phyloP scores from a whole-genome alignment of 2,797 vertebrate species.

The Epinephelus malabaricus region DNA sequence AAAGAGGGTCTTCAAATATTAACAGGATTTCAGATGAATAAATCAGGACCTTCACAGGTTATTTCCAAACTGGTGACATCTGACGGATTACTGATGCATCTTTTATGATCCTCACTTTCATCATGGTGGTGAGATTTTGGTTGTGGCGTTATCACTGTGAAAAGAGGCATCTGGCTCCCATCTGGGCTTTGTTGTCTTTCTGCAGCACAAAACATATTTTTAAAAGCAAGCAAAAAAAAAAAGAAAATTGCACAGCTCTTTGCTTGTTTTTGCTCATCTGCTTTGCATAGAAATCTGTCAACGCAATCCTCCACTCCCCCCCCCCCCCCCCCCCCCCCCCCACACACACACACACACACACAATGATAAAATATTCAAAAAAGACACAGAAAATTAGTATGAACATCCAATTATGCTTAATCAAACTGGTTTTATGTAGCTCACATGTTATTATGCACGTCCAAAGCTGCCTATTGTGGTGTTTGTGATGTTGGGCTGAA shows the following conservation, averaged over 20 bases:
- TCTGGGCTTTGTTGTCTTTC: constrained; percentile 65
- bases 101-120: constrained; percentile 59
- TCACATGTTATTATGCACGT: constrained; percentile 51
- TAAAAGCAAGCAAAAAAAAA: constrained; percentile 32
- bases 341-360: neutral
- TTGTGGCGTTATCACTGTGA: constrained; percentile 47
- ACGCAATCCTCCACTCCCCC: neutral
- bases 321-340: too few species aligned
- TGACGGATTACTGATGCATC: constrained; percentile 56
- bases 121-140: constrained; percentile 34
- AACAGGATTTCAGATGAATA: constrained; percentile 53
- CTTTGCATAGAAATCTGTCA: constrained; percentile 40
- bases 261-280: constrained; percentile 46
- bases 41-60: constrained; percentile 56
- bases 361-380: constrained; percentile 10
- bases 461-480: constrained; percentile 43
- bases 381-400: constrained; percentile 1
- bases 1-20: constrained; percentile 50
- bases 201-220: constrained; percentile 68
- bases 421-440: constrained; percentile 22
- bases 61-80: constrained; percentile 61
- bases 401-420: constrained; percentile 23
- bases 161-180: constrained; percentile 68
- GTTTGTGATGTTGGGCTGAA: constrained; percentile 41
- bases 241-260: constrained; percentile 19